Conservation (phyloP, 2,888 invertebrate genomes). For the Agonopterix arenella region DNA sequence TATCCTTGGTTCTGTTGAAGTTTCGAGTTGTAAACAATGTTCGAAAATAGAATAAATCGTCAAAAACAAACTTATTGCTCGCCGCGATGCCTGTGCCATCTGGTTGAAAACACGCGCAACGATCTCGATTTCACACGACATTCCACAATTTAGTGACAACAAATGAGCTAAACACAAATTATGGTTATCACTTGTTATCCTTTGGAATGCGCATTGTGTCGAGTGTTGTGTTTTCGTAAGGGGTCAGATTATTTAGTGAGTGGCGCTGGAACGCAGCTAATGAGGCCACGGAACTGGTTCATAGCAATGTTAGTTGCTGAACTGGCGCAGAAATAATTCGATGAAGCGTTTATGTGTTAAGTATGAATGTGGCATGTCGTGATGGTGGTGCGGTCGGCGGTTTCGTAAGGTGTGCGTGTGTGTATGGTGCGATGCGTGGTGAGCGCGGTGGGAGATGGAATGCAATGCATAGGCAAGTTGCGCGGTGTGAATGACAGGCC, state of each 20-base stretch:
- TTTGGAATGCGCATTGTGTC: constrained; percentile 54
- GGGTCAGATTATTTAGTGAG: constrained; percentile 42
- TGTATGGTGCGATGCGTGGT: constrained; percentile 50
- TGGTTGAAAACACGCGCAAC: constrained; percentile 74
- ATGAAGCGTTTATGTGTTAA: constrained; percentile 55
- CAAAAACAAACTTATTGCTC: constrained; percentile 69
- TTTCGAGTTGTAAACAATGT: constrained; percentile 50
- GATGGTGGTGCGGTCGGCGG: constrained; percentile 39
- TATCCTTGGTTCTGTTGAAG: constrained; percentile 30
- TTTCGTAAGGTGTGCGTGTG: constrained; percentile 58
- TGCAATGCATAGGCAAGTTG: constrained; percentile 76
- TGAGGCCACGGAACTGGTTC: constrained; percentile 68
- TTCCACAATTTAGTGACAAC: constrained; percentile 78
- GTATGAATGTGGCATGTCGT: constrained; percentile 47
- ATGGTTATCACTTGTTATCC: constrained; percentile 74
- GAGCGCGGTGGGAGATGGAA: constrained; percentile 68
- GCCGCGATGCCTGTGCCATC: constrained; percentile 77
- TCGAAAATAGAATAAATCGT: constrained; percentile 63
- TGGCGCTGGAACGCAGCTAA: constrained; percentile 44
- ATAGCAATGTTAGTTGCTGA: constrained; percentile 56
- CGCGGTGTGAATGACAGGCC: constrained; percentile 76
- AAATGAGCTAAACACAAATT: constrained; percentile 76
- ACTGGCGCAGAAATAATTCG: constrained; percentile 65
- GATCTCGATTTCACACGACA: constrained; percentile 77
- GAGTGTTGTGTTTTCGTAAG: constrained; percentile 42